phyloP scores from a whole-genome alignment of 2,888 invertebrate species.

The Agonum fuliginosum region DNA sequence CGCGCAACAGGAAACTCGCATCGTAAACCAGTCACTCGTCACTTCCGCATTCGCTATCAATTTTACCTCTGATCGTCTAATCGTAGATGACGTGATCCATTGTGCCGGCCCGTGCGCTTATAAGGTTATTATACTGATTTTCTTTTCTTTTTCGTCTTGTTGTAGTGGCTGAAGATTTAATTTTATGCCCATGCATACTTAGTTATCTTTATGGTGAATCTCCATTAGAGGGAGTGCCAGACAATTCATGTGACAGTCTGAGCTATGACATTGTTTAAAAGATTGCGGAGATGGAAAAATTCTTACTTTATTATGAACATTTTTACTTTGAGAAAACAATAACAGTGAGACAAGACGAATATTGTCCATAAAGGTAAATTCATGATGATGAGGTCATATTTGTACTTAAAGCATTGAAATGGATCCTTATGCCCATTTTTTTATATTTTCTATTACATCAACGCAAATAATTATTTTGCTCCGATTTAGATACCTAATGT shows the following conservation, averaged over 20 bases:
- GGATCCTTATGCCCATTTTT: too few species aligned
- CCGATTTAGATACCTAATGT: too few species aligned
- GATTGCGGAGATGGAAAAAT: too few species aligned
- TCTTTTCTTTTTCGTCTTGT: constrained; percentile 21
- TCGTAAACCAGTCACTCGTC: constrained; percentile 42
- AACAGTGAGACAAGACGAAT: too few species aligned
- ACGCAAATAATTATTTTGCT: too few species aligned
- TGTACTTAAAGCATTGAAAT: too few species aligned
- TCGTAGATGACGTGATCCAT: constrained; percentile 37
- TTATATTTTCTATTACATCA: too few species aligned
- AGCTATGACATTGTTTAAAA: constrained; percentile 12
- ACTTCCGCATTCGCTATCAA: constrained; percentile 51
- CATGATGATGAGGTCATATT: too few species aligned
- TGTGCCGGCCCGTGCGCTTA: constrained; percentile 33
- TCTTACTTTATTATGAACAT: too few species aligned
- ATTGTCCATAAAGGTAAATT: too few species aligned
- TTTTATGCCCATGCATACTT: constrained; percentile 22
- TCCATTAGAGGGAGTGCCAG: constrained; percentile 14
- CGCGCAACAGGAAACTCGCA: constrained; percentile 51
- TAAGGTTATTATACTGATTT: constrained; percentile 26
- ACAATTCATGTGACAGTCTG: constrained; percentile 13
- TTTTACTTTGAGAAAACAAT: too few species aligned
- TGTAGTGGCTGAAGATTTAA: constrained; percentile 18
- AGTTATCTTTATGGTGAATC: constrained; percentile 32
- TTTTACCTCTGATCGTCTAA: constrained; percentile 34